Conservation (phyloP, 2,888 invertebrate species). For the Sturmia bella region DNA sequence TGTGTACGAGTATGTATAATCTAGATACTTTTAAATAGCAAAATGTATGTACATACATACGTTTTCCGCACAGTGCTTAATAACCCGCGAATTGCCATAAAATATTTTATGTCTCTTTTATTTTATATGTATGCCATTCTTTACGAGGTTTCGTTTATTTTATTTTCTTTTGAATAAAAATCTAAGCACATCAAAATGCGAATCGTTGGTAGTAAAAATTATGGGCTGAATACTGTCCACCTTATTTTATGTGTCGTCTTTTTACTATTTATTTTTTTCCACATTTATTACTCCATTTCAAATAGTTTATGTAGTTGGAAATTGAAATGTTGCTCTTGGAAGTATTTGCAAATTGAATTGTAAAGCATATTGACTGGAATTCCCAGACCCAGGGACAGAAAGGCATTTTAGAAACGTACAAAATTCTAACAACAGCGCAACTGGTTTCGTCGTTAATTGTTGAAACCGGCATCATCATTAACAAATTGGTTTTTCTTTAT, state of each 20-base stretch:
- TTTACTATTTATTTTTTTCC: slow-evolving; percentile 44
- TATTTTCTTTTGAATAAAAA: slow-evolving; percentile 31
- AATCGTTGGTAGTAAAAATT: slow-evolving; percentile 40
- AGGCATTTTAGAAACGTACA: too few species aligned
- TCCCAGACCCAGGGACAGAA: too few species aligned
- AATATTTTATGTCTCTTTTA: slow-evolving; percentile 72
- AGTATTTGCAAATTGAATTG: slow-evolving; percentile 43
- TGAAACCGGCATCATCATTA: too few species aligned
- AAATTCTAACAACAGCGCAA: too few species aligned
- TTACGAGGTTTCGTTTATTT: slow-evolving; percentile 27
- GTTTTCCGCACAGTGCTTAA: slow-evolving; percentile 70
- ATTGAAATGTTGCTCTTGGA: slow-evolving; percentile 51
- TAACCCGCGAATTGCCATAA: slow-evolving; percentile 76
- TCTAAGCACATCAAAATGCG: slow-evolving; percentile 42
- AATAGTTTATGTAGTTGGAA: slow-evolving; percentile 43
- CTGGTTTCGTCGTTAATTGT: too few species aligned
- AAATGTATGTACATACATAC: too few species aligned
- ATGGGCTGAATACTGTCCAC: slow-evolving; percentile 29
- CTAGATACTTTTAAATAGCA: not conserved
- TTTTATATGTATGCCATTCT: slow-evolving; percentile 32
- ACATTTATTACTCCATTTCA: slow-evolving; percentile 62
- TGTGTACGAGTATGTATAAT: slow-evolving; percentile 5
- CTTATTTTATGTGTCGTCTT: slow-evolving; percentile 42
- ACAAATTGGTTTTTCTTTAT: too few species aligned
- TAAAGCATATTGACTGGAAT: slow-evolving; percentile 14